A percentile compares a stretch with the other conserved stretches of the same genome.
Conservation (phyloP, 2,113 vertebrate species). For the Strix aluco region DNA sequence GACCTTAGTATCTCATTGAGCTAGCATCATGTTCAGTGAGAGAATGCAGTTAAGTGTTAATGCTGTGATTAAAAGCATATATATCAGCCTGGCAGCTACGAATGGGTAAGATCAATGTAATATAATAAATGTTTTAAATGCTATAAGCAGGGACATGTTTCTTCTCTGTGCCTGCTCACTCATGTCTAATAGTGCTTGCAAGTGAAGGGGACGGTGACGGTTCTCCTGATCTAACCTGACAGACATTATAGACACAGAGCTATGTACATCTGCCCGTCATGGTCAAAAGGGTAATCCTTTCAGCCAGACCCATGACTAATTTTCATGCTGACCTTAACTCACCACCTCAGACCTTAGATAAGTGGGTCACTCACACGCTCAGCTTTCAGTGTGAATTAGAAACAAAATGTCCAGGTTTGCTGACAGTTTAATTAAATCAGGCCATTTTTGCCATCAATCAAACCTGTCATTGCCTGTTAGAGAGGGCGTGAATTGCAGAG, state of each 20-base stretch:
- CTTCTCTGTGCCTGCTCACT: neutral
- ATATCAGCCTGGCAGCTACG: neutral
- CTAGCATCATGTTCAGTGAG: neutral
- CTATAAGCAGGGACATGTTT: neutral
- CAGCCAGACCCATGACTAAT: conserved; percentile 44
- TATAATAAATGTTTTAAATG: conserved; percentile 33
- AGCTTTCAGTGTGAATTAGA: conserved; percentile 53
- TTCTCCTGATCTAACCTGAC: conserved; percentile 35
- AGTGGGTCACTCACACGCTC: conserved; percentile 39
- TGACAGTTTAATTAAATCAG: conserved; percentile 76
- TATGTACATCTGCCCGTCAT: conserved; percentile 14
- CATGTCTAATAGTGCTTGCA: conserved; percentile 9
- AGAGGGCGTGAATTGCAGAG: conserved; percentile 5
- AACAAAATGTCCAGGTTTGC: conserved; percentile 20
- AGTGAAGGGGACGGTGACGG: conserved; percentile 5
- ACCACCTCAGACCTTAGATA: conserved; percentile 62
- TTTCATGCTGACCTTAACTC: conserved; percentile 58
- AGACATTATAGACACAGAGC: neutral
- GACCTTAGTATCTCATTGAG: neutral
- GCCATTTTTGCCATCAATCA: conserved; percentile 53
- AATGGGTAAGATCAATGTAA: conserved; percentile 26
- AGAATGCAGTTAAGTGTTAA: neutral
- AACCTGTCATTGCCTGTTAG: neutral
- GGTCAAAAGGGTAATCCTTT: conserved; percentile 43
- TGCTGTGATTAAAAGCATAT: conserved; percentile 9